Base-by-base conservation (phyloP, 2,797 vertebrate genomes). In the Catamblyrhynchus diadema region DNA sequence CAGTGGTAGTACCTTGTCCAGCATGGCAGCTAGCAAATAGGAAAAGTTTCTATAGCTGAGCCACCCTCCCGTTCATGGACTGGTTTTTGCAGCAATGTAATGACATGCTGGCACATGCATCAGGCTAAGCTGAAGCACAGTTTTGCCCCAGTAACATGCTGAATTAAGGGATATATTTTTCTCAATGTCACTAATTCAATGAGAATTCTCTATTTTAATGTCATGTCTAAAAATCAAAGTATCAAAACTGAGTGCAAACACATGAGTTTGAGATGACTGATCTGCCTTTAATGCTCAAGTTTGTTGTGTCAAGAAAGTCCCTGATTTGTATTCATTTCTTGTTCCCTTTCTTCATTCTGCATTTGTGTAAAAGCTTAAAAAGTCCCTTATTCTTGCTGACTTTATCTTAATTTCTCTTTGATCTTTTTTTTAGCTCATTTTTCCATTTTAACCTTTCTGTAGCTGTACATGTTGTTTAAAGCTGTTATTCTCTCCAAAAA, bases 341-440 rank as follows among this genome's bases (percentile, higher is more conserved):
- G 85, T 79, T 90, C 65, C 41, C 54, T 91, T 86, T 78, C 57
- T 93, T 91, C 73, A 30, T 83, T 88, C 62, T 88, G n/a, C 39
- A 39, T 93, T 93, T 86, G 19, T 18, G 73, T 59, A 86, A 81
- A 94, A 93, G 57, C 93, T 94, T 81, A 25, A 95, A 69, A 95
- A 91, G 59, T 72, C 57, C 39, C 77, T 84, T 86, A 81, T 94
- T 91, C 80, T 95, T 37, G 12, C 73, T 59, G 79, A 78, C 79
- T 94, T 93, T 91, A 94, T 85, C 94, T 90, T 91, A 94, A 91
- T 94, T 95, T 93, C 53, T 72, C 94, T 96, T 94, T 96, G 90
- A 94, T 95, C 75, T 32, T 66, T 65, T 69, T 91, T 83, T 54
- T 39, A 62, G 61, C 32, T 85, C 28, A 1, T 57, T 82, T 85